A percentile compares a stretch with the other conserved stretches of the same genome.
phyloP scores from a whole-genome alignment of 2,888 invertebrate species.

The Trichopria drosophilae region DNA sequence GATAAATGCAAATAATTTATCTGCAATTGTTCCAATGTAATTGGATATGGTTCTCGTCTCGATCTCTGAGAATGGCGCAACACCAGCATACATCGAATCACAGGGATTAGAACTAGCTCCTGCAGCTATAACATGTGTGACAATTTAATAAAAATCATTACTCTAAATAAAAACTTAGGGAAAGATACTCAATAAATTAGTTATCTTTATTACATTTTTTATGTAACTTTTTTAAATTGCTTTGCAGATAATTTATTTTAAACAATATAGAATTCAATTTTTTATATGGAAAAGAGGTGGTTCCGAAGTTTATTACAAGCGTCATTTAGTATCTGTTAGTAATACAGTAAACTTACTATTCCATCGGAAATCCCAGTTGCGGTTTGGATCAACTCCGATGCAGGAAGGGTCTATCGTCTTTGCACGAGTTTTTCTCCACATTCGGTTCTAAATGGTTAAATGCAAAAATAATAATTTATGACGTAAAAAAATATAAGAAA shows the following conservation, averaged over 20 bases:
- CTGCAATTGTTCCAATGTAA: conserved; percentile 61
- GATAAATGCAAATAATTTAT: conserved; percentile 67
- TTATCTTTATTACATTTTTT: no score
- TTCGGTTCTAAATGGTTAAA: conserved; percentile 61
- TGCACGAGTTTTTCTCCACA: conserved; percentile 62
- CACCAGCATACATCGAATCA: conserved; percentile 69
- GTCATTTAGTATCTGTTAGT: not conserved
- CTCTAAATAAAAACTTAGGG: no score
- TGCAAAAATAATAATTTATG: no score
- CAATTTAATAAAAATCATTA: conserved; percentile 1
- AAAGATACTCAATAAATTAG: no score
- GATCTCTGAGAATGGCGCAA: conserved; percentile 70
- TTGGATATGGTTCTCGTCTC: conserved; percentile 64
- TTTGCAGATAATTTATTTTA: no score
- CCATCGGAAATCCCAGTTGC: conserved; percentile 77
- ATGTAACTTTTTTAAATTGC: no score
- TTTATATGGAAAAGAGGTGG: no score
- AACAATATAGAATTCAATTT: no score
- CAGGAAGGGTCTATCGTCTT: conserved; percentile 53
- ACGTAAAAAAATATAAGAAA: conserved; percentile 6
- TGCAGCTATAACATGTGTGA: conserved; percentile 50
- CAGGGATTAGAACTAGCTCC: conserved; percentile 66
- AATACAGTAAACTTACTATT: conserved; percentile 60
- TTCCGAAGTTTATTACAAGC: not conserved
- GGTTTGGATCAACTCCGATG: conserved; percentile 74